Base-by-base conservation (phyloP, 2,113 vertebrate species). In the Gavia stellata region DNA sequence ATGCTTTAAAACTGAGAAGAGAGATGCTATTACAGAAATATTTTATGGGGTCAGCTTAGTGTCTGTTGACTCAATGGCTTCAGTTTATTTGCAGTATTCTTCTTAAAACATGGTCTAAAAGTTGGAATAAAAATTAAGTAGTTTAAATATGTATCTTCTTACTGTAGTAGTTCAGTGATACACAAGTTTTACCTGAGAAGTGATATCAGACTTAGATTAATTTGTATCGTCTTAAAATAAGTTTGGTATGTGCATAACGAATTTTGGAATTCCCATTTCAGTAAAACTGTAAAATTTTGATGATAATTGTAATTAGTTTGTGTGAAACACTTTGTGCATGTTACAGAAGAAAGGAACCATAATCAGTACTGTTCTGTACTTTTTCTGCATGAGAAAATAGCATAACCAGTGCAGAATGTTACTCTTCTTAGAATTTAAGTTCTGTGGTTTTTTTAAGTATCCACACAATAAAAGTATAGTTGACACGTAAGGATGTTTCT, bases 381-480 rank as follows among this genome's bases (percentile, higher is more conserved):
- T 67, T 36, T 55, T 89, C 87, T 95, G 92, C 86, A 73, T 79
- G 90, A 84, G 49, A 90, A 96, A 94, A 75, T 23, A 93, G 47
- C 38, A 38, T 55, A 70, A 88, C 47, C 42, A 74, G n/a, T 61
- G n/a, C n/a, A 42, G 40, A 75, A 53, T 53, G 25, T 61, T 71
- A 33, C 1, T 75, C 23, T 52, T 94, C 38, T 45, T 70, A 75
- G 40, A 72, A 66, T 77, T 75, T 50, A 78, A 71, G 36, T 85
- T 88, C 16, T 82, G 62, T 53, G 68, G 1, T 5, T n/a, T 84
- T 91, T 90, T 53, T 7, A 90, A 83, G 21, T 78, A 75, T 53
- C 83, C 58, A 70, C 28, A 18, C 40, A 97, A 96, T 96, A 97
- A 97, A 97, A 79, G 6, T 74, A 59, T 15, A 70, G 18, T 49